Base-by-base conservation (phyloP, 1,140 invertebrate species). In the Varroa destructor region DNA sequence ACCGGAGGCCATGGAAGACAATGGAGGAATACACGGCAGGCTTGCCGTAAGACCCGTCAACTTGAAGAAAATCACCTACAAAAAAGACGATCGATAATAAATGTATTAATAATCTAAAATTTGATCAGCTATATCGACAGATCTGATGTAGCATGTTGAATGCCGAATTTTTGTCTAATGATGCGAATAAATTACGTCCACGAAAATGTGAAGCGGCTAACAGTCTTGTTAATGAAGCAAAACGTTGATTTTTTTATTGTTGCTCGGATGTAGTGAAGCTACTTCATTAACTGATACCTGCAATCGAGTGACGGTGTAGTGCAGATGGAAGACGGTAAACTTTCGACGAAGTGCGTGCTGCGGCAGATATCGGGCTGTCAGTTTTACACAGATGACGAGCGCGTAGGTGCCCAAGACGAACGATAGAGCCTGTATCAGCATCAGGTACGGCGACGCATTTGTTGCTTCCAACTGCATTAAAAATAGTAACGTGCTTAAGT, bases 1-100 rank as follows among this genome's bases (percentile, higher is more conserved):
- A 67, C 61, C 61, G 46, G 61, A 67, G 46, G 61, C 61, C 61
- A 67, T 67, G 61, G 61, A 67, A 67, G 61, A 67, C 61, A 67
- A 46, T 67, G 61, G 61, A 67, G 61, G 61, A 67, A 67, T 67
- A 67, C 61, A 67, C 40, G 61, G 61, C 10, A 67, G 61, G 37
- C 61, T 67, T 37, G 61, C 40, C 61, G 61, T 67, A 46, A 67
- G 61, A 14, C 61, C 61, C 14, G 61, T 67, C 14, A 67, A 46
- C 46, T 67, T 67, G 61, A 67, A 67, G 46, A 67, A 67, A 8
- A 67, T 67, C 61, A 67, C 61, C 61, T 67, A 37, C 10, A 67
- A 8, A 51, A 51, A 8, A 51, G 8, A 51, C 25, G 25, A 25
- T 25, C 25, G 25, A 25, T 25, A 25, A 25, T 25, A 25, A 25